A percentile compares a stretch with the other conserved stretches of the same genome.
Conservation (phyloP, 1,140 invertebrate genomes). For the Drosophila truncata region DNA sequence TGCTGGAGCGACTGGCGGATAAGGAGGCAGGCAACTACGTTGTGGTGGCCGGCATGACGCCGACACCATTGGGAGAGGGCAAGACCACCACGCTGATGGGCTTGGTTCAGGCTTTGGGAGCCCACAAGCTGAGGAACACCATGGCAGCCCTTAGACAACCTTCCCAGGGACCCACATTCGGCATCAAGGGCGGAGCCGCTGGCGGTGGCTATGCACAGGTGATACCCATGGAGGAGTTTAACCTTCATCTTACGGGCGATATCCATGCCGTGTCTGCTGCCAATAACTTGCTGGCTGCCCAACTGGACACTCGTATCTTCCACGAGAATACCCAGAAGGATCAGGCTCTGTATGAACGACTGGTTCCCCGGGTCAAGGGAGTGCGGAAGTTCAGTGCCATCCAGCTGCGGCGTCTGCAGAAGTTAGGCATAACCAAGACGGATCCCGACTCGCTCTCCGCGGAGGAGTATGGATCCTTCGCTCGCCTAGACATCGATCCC, state of each 20-base stretch:
- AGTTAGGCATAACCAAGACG: slow-evolving; percentile 95
- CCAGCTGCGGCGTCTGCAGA: slow-evolving; percentile 92
- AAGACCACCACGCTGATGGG: slow-evolving; percentile 99
- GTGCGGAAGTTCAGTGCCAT: slow-evolving; percentile 93
- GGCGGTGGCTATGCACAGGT: slow-evolving; percentile 88
- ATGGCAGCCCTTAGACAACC: slow-evolving; percentile 99
- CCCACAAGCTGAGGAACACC: slow-evolving; percentile 94
- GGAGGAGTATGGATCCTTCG: slow-evolving; percentile 93
- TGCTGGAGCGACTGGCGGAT: slow-evolving; percentile 91
- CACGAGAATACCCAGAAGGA: slow-evolving; percentile 97
- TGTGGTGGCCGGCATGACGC: slow-evolving; percentile 98
- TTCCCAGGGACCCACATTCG: slow-evolving; percentile 99
- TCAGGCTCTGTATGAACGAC: slow-evolving; percentile 93
- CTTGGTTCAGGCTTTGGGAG: slow-evolving; percentile 95
- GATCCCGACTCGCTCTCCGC: slow-evolving; percentile 92
- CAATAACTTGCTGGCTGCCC: slow-evolving; percentile 98
- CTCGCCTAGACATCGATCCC: slow-evolving; percentile 96
- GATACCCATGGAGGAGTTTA: slow-evolving; percentile 99
- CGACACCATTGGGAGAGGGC: slow-evolving; percentile 98
- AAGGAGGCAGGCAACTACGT: slow-evolving; percentile 95
- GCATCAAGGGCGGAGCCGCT: slow-evolving; percentile 92
- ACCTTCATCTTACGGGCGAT: slow-evolving; percentile 99
- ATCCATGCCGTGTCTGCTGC: slow-evolving; percentile 99
- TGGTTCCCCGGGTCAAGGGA: slow-evolving; percentile 93
- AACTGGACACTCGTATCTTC: slow-evolving; percentile 97